Conservation (phyloP, 2,797 vertebrate species). For the Tragopan temminckii region DNA sequence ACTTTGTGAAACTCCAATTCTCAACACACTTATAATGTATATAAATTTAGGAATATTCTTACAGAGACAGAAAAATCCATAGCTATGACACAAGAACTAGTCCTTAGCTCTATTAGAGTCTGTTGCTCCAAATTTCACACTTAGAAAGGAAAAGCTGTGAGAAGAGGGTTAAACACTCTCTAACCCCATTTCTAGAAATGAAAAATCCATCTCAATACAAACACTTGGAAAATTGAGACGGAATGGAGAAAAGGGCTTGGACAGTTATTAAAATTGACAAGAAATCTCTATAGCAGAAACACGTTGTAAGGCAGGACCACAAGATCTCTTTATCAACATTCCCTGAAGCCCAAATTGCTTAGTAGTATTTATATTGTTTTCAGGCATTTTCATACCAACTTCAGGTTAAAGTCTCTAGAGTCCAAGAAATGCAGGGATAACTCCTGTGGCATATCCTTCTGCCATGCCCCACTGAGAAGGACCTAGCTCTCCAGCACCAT, state of each 20-base stretch:
- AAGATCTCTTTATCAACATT: not conserved
- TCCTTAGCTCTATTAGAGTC: not conserved
- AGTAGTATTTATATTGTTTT: not conserved
- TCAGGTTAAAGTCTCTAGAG: not conserved
- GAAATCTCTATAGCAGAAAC: not conserved
- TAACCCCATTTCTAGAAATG: not conserved
- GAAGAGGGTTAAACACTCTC: not conserved
- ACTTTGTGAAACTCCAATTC: not conserved
- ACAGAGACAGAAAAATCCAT: not conserved
- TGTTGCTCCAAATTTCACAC: not conserved
- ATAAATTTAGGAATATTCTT: not conserved
- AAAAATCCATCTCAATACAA: not conserved
- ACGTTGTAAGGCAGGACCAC: not conserved
- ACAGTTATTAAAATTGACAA: not conserved
- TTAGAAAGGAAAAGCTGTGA: not conserved
- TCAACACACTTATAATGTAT: not conserved
- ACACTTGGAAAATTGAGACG: not conserved
- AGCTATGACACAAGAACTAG: not conserved
- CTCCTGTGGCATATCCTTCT: fast-evolving
- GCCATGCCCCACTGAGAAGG: not conserved
- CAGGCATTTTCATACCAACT: not conserved
- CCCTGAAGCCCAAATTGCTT: fast-evolving
- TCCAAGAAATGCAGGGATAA: not conserved
- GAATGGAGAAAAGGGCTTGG: not conserved
- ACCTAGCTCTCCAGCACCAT: fast-evolving